Evolutionary conservation across 2,113 vertebrate species (phyloP).

Genomic region (Cololabis saira): DNA sequence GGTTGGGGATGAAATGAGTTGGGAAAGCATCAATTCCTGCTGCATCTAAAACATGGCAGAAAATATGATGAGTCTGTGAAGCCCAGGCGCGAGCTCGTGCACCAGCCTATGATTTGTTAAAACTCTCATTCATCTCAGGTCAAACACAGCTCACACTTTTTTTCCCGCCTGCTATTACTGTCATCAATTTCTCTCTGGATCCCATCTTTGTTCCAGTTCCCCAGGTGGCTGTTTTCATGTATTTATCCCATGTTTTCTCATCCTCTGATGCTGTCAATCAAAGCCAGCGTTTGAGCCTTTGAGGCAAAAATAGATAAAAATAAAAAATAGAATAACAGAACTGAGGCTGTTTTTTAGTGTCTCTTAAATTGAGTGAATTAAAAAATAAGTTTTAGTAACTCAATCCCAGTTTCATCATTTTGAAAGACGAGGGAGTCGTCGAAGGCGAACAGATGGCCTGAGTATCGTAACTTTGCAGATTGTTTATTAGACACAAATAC

Average conservation of each 20-base stretch:
- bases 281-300: constrained; percentile 13
- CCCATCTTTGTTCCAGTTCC: constrained; percentile 47
- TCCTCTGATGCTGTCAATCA: constrained; percentile 33
- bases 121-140: constrained; percentile 46
- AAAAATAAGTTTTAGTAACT: too few relatives aligned
- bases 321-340: neutral
- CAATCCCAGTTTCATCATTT: too few relatives aligned
- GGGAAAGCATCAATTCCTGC: constrained; percentile 17
- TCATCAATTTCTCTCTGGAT: constrained; percentile 31
- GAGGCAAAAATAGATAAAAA: neutral
- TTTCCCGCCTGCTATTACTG: constrained; percentile 6
- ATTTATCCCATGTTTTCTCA: constrained; percentile 46
- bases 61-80: constrained; percentile 10
- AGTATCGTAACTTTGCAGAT: too few relatives aligned
- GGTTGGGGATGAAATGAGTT: constrained; percentile 26
- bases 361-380: too few relatives aligned
- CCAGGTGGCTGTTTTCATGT: constrained; percentile 25
- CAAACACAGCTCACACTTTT: constrained; percentile 42
- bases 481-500: too few relatives aligned
- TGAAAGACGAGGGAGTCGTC: too few relatives aligned
- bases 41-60: constrained; percentile 7
- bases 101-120: constrained; percentile 37
- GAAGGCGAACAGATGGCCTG: too few relatives aligned
- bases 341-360: too few relatives aligned
- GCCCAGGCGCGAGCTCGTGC: constrained; percentile 9